Percentiles rank a stretch among this genome's conserved stretches.
phyloP scores from a whole-genome alignment of 2,888 invertebrate genomes.

The Miltochrista miniata region DNA sequence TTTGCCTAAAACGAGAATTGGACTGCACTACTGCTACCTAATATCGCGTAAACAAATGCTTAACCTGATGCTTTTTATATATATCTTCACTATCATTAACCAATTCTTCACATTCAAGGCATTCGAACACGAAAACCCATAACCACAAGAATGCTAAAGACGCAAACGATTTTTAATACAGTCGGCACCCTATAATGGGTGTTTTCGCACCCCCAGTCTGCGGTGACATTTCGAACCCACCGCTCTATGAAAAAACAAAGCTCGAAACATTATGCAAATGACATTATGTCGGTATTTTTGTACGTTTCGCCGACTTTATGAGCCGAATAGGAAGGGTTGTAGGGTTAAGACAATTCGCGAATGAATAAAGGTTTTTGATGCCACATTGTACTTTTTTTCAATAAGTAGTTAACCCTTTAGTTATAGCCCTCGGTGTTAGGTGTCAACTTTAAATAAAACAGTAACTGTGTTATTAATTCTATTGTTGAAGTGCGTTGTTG shows the following conservation, averaged over 20 bases:
- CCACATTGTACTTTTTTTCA: conserved; percentile 62
- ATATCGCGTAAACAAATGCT: conserved; percentile 18
- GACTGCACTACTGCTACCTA: not conserved
- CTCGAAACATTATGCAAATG: conserved; percentile 82
- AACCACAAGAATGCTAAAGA: conserved; percentile 80
- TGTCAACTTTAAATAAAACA: conserved; percentile 30
- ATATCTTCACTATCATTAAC: conserved; percentile 19
- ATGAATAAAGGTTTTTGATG: conserved; percentile 68
- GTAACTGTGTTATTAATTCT: conserved; percentile 25
- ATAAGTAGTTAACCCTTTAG: conserved; percentile 46
- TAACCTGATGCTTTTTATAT: conserved; percentile 19
- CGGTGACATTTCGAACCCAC: conserved; percentile 81
- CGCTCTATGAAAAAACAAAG: conserved; percentile 81
- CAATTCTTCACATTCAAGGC: conserved; percentile 38
- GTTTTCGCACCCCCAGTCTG: conserved; percentile 78
- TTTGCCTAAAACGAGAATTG: not conserved
- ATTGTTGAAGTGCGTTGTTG: conserved; percentile 20
- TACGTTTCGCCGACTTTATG: conserved; percentile 79
- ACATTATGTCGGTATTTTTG: conserved; percentile 81
- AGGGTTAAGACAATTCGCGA: conserved; percentile 73
- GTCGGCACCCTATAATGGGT: conserved; percentile 76
- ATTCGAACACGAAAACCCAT: conserved; percentile 59
- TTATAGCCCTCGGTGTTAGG: conserved; percentile 27
- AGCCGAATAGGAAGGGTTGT: conserved; percentile 77
- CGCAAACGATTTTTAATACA: conserved; percentile 80